Base-by-base conservation (phyloP, 1,140 invertebrate genomes). In the Calephelis nemesis region DNA sequence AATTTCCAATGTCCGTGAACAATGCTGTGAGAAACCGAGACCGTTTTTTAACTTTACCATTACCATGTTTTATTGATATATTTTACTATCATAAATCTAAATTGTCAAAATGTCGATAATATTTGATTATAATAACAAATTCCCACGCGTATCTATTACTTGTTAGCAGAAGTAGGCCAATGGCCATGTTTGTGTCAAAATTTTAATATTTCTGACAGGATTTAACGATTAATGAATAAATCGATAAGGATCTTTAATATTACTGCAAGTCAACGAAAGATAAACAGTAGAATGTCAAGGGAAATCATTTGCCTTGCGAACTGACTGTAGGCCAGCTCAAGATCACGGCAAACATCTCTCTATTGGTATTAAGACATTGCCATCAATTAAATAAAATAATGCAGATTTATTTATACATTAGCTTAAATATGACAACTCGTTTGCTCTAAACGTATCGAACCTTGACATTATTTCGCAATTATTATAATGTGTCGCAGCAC, bases 281-380 rank as follows among this genome's bases (percentile, higher is more conserved):
- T 67, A 30, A 60, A 64, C 19, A 30, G 13, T 54, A 65, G 49
- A 66, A 67, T 67, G 65, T 58, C 65, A 67, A 60, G 65, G 65
- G 65, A 60, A 67, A 67, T 58, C 52, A 47, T 67, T 67, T 47
- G 54, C 65, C 65, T 67, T 67, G 65, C 54, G 19, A 60, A 11
- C 49, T 42, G 40, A 60, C 50, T 63, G 62, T 63, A 67, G 65
- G 19, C 54, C 65, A 47, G 10, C 52, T 47, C 65, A 67, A 67
- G 65, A 58, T 67, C 65, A 58, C 42, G 65, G 40, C 13, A 60
- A 47, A 58, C 42, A 49, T 48, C 15, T 49, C 11, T 47, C 63
- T 58, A 58, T 60, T 60, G 58, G 50, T 42, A 58, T 58, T 67
- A 47, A n/a, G 63, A 65, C 15, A 40, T 39, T 60, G 58, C 12